Base-by-base conservation (phyloP, 1,140 invertebrate species). In the Brachystomella parvula region DNA sequence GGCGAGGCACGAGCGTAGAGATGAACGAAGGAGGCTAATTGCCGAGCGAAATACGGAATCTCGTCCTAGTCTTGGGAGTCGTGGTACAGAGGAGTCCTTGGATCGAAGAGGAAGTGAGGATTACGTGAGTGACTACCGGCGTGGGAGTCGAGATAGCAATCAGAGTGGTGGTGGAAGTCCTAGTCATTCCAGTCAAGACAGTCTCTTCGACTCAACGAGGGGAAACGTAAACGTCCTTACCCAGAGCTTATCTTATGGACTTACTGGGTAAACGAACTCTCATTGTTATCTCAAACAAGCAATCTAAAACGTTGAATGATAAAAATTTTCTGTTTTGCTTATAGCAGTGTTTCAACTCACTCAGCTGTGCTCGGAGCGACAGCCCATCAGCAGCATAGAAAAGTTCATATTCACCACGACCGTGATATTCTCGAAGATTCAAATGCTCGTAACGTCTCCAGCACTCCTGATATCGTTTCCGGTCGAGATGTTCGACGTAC, bases 61-160 rank as follows among this genome's bases (percentile, higher is more conserved):
- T 62, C 61, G 56, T 49, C 64, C 44, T 61, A 3, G 0, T 61
- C 47, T 12, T 28, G 53, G 21, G 17, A n/a, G 19, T 67, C 57
- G 21, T 35, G 57, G 26, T 57, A 44, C 21, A 65, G 47, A 44
- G 24, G 31, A 49, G 31, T 28, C 26, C 47, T 49, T 2, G 77
- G 60, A 61, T 30, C 56, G 63, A 29, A 26, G 82, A 61, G 82
- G 83, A 57, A 80, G 81, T 57, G 82, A 83, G 62, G 78, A 77
- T 15, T 76, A 21, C 1, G 32, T 65, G 26, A 57, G 44, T 26
- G 60, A 57, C 2, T 2, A 56, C 53, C 33, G 31, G 73, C 75
- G 24, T 64, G 73, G 1, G 65, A 78, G 63, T 66, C 61, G 62
- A 12, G 71, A 70, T 47, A 67, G 65, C 35, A 66, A 66, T 61